phyloP scores from a whole-genome alignment of 2,113 vertebrate species.

The Labrus mixtus region DNA sequence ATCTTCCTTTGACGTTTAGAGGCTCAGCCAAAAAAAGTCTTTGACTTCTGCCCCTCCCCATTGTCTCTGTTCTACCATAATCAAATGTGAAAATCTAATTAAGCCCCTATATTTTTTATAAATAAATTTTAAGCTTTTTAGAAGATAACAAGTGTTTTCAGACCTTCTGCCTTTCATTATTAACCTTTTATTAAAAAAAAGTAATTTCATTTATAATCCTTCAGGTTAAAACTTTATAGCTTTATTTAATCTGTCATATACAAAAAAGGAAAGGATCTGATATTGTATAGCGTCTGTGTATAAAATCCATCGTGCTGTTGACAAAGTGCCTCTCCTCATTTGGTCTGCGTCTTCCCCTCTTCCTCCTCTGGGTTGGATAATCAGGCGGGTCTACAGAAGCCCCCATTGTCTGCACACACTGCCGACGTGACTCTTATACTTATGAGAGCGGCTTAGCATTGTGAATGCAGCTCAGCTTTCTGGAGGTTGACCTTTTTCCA shows the following conservation, averaged over 20 bases:
- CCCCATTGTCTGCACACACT: conserved; percentile 65
- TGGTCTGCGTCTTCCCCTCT: conserved; percentile 40
- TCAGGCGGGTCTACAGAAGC: conserved; percentile 62
- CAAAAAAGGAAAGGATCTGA: not conserved
- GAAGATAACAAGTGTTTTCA: too few species aligned
- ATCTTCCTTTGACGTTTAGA: too few species aligned
- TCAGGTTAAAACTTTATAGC: too few species aligned
- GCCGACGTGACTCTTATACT: conserved; percentile 73
- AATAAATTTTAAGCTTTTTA: too few species aligned
- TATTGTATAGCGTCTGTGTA: not conserved
- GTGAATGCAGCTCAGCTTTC: conserved; percentile 68
- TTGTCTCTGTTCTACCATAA: too few species aligned
- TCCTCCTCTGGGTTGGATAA: conserved; percentile 62
- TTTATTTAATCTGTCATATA: not conserved
- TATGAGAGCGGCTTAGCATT: conserved; percentile 66
- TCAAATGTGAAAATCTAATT: too few species aligned
- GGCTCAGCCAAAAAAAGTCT: too few species aligned
- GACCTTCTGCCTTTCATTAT: too few species aligned
- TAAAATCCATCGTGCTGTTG: conserved; percentile 49
- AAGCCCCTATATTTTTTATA: too few species aligned
- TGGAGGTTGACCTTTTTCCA: conserved; percentile 79
- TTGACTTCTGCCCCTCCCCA: too few species aligned
- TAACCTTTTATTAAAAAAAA: too few species aligned
- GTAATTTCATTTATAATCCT: too few species aligned
- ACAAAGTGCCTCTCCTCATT: conserved; percentile 27